Conservation (phyloP, 2,888 invertebrate species). For the Megalurothrips usitatus region DNA sequence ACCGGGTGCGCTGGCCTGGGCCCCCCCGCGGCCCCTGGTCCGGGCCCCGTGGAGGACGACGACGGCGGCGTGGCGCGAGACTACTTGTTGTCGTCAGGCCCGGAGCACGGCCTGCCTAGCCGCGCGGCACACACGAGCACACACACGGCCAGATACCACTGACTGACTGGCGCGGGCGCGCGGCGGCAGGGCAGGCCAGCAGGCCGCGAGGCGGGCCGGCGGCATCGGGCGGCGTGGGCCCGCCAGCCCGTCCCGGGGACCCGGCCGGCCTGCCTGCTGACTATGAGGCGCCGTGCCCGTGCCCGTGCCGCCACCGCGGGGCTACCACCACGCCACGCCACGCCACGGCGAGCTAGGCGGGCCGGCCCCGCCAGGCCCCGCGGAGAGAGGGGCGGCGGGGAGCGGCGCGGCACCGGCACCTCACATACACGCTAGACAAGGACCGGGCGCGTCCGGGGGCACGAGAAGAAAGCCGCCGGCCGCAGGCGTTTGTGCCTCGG, state of each 20-base stretch:
- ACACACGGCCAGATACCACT: background rate
- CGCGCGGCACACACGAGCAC: background rate
- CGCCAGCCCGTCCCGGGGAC: background rate
- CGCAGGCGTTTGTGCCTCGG: background rate
- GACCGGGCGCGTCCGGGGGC: background rate
- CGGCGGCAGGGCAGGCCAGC: background rate
- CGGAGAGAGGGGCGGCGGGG: background rate
- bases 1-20: too few species aligned
- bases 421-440: background rate
- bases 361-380: background rate
- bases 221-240: background rate
- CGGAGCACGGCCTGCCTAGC: too few species aligned
- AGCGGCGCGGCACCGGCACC: background rate
- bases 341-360: background rate
- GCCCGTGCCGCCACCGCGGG: background rate
- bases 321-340: background rate
- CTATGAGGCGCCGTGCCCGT: background rate
- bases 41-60: background rate
- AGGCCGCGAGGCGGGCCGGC: background rate
- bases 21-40: background rate
- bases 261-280: background rate
- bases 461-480: background rate
- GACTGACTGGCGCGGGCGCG: background rate
- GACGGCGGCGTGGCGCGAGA: too few species aligned
- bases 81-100: too few species aligned